Evolutionary conservation across 2,888 invertebrate genomes (phyloP).

Genomic region (Ichneumon xanthorius): DNA sequence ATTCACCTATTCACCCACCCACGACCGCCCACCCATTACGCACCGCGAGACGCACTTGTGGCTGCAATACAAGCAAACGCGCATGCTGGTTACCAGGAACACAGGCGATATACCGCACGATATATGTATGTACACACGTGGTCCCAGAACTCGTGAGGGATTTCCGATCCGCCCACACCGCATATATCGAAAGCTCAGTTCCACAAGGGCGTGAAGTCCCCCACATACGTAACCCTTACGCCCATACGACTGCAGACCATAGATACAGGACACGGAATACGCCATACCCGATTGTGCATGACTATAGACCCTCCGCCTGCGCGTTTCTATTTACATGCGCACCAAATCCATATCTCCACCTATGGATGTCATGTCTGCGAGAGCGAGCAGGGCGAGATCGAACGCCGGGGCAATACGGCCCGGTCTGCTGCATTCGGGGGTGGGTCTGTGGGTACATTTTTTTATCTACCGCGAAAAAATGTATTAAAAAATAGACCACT

Average conservation of each 20-base stretch:
- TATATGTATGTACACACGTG: constrained; percentile 41
- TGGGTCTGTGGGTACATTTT: too few species aligned
- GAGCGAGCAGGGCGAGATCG: too few species aligned
- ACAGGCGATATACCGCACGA: constrained; percentile 8
- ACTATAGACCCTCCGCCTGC: constrained; percentile 1
- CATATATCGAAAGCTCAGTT: not conserved
- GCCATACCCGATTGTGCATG: constrained; percentile 46
- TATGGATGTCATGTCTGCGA: not conserved
- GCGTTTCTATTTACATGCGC: constrained; percentile 51
- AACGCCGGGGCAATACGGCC: too few species aligned
- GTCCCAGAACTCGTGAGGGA: constrained; percentile 46
- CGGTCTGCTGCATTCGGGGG: too few species aligned
- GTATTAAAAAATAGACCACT: not conserved
- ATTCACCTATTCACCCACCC: not conserved
- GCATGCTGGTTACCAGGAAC: constrained; percentile 38
- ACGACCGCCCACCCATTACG: constrained; percentile 6
- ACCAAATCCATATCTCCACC: constrained; percentile 36
- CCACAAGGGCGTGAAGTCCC: too few species aligned
- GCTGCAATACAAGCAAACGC: constrained; percentile 46
- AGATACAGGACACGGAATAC: constrained; percentile 46
- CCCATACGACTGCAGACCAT: not conserved
- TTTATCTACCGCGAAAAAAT: not conserved
- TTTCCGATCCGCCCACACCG: constrained; percentile 37
- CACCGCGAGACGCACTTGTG: constrained; percentile 40
- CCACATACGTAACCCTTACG: too few species aligned